Conservation (phyloP, 30 jellyfish, hydroid and myxozoan genomes). For the Hydractinia echinata region DNA sequence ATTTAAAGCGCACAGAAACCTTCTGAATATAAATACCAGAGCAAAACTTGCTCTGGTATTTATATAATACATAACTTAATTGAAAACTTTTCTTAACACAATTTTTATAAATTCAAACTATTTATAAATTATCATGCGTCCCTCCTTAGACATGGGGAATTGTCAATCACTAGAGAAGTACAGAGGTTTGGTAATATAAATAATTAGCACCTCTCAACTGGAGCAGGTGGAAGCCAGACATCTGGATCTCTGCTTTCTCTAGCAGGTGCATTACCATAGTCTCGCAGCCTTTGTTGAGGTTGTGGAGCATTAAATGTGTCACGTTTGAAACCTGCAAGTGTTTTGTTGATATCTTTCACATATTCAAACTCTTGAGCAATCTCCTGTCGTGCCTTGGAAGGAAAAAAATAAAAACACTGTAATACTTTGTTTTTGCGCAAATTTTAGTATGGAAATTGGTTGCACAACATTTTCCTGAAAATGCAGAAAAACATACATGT, state of each 20-base stretch:
- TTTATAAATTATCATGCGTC: no score
- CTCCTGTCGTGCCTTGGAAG: conserved; percentile 73
- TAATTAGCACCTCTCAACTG: conserved; percentile 60
- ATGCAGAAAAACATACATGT: background rate
- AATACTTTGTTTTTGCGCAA: background rate
- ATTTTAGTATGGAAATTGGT: background rate
- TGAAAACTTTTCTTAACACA: no score
- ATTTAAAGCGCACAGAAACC: no score
- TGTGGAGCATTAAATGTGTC: conserved; percentile 78
- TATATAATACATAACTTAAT: no score
- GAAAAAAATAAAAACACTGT: background rate
- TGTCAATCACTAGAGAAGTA: no score
- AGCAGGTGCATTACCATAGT: conserved; percentile 83
- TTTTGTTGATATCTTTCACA: conserved; percentile 85
- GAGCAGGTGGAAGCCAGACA: conserved; percentile 99
- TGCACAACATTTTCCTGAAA: no score
- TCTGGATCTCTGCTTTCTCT: conserved; percentile 96
- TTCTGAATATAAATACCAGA: no score
- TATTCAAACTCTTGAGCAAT: conserved; percentile 88
- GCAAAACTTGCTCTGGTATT: no score
- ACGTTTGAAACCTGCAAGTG: conserved; percentile 80
- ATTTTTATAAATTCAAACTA: no score
- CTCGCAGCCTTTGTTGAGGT: conserved; percentile 38
- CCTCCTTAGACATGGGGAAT: no score
- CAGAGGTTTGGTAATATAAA: background rate